Evolutionary conservation across 1,140 invertebrate species (phyloP), one percentile per base, ranked within the genome.

Genomic region (Trichonephila clavipes): DNA sequence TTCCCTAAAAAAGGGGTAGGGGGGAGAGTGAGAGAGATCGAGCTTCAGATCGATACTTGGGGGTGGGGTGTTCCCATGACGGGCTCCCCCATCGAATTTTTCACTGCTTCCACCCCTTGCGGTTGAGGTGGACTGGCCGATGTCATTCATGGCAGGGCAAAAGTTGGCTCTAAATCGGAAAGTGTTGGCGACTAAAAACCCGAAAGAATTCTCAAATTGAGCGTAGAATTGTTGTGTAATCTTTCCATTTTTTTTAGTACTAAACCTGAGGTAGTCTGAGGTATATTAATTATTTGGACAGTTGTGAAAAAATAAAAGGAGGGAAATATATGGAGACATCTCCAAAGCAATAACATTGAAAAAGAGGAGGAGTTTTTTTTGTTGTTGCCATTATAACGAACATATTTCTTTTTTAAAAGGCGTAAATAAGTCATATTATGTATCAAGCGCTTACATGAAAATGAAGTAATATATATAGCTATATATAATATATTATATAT

Each of bases 31-130:
- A 24, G 64, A 12, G 34, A 18, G 61, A 64, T 64, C 28, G 12
- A 62, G 64, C 64, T 44, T n/a, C 34, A 34, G 88, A 90, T 90
- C 88, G 88, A 90, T 90, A 77, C 18, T 10, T 40, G 10, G 72
- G 72, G 72, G 64, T 59, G 64, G 64, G 7, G 87, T n/a, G 16
- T 89, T 89, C 18, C 34, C 64, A 34, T 44, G 64, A 51, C 64
- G 72, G 82, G 72, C 69, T 90, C 51, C 88, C 51, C 72, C 51
- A n/a, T 90, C 69, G 72, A 58, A 81, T 77, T 62, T 87, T 58
- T 72, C 34, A 51, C 88, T 16, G 19, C 40, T 24, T 19, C 40
- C 88, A 61, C 88, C 88, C 88, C 88, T 72, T 82, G 88, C 21
- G 85, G 61, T 66, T 24, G 88, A 61, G 14, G 51, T 82, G 72